Evolutionary conservation across 2,113 vertebrate genomes (phyloP).

Genomic region (Engraulis encrasicolus): DNA sequence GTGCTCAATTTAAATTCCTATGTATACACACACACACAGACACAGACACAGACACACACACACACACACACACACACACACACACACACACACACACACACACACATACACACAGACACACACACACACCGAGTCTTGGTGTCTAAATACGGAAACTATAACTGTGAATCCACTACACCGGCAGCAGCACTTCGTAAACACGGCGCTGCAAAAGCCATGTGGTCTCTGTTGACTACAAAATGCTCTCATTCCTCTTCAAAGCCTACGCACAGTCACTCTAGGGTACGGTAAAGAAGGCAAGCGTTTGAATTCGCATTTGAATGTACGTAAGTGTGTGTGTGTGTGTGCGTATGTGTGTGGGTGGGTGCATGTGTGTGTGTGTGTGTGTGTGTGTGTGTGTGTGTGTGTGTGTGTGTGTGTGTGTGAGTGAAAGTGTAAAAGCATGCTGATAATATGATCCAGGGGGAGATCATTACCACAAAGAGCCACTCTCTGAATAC

Average conservation of each 20-base stretch:
- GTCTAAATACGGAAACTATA: neutral
- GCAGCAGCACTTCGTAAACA: neutral
- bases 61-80: no score
- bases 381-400: neutral
- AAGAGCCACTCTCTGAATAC: constrained; percentile 45
- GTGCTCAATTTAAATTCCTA: neutral
- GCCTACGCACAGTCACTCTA: neutral
- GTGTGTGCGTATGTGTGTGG: neutral
- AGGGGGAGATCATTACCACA: constrained; percentile 34
- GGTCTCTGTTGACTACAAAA: constrained; percentile 1
- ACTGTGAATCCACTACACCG: neutral
- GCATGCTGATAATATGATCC: constrained; percentile 56
- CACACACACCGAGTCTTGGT: no score
- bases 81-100: no score
- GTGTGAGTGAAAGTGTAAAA: constrained; percentile 19
- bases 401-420: constrained; percentile 28
- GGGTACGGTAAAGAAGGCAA: neutral
- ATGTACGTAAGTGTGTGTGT: constrained; percentile 24
- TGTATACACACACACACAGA: neutral
- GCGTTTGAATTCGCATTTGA: constrained; percentile 19
- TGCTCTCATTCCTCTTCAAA: neutral
- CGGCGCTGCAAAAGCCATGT: neutral
- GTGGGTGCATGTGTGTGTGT: neutral
- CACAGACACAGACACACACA: no score
- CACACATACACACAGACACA: no score